Conservation (phyloP, 2,888 invertebrate genomes). For the Portevinia maculata region DNA sequence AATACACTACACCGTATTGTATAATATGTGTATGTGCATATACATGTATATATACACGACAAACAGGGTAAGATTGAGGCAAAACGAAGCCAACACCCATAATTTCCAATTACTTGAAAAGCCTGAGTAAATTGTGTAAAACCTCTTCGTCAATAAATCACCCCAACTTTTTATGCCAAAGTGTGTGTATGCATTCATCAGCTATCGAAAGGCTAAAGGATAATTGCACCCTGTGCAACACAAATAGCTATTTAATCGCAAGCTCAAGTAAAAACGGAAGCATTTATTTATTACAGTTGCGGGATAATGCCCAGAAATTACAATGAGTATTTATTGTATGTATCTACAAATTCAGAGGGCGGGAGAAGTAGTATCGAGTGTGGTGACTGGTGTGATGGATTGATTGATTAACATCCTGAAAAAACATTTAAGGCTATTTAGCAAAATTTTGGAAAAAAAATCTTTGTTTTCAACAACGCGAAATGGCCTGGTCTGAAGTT, state of each 20-base stretch:
- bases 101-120: slow-evolving; percentile 63
- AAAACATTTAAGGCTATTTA: slow-evolving; percentile 3
- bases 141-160: slow-evolving; percentile 44
- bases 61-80: neutral
- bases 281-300: slow-evolving; percentile 14
- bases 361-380: neutral
- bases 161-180: slow-evolving; percentile 35
- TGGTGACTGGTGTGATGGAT: slow-evolving; percentile 4
- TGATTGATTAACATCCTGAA: slow-evolving; percentile 9
- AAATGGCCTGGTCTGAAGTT: neutral
- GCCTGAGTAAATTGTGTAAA: slow-evolving; percentile 16
- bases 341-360: too few relatives aligned
- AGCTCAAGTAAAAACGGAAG: slow-evolving; percentile 8
- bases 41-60: neutral
- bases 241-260: slow-evolving; percentile 21
- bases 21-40: too few relatives aligned
- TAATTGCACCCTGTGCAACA: slow-evolving; percentile 30
- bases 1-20: neutral
- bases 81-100: slow-evolving; percentile 37
- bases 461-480: neutral
- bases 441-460: neutral
- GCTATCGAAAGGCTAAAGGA: slow-evolving; percentile 14
- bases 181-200: neutral
- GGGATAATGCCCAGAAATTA: neutral
- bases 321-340: slow-evolving; percentile 1